phyloP scores from a whole-genome alignment of 2,888 invertebrate species.

The Hydroisotoma schaefferi region DNA sequence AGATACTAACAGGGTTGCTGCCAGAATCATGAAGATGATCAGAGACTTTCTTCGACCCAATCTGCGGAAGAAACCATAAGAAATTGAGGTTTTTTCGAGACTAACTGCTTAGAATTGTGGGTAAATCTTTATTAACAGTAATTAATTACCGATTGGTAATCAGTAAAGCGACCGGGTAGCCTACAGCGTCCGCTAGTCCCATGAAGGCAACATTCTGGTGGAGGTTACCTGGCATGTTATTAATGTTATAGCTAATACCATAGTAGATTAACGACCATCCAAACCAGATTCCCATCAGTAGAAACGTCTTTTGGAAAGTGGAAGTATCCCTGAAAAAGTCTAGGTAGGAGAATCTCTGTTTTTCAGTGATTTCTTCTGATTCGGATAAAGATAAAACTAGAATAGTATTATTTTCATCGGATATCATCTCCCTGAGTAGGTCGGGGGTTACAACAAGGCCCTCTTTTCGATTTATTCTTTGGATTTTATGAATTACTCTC shows the following conservation, averaged over 20 bases:
- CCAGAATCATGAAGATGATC: conserved; percentile 33
- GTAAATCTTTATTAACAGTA: not conserved
- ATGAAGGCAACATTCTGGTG: conserved; percentile 31
- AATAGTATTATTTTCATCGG: not conserved
- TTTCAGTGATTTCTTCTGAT: too few species aligned
- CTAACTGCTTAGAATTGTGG: too few species aligned
- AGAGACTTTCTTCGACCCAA: conserved; percentile 37
- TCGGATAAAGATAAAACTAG: not conserved
- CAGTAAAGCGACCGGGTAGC: conserved; percentile 32
- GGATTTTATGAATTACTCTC: conserved; percentile 13
- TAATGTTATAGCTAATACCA: conserved; percentile 41
- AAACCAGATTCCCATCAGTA: conserved; percentile 40
- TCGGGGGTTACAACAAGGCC: not conserved
- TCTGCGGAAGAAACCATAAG: conserved; percentile 17
- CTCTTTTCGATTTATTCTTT: conserved; percentile 7
- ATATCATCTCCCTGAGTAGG: conserved; percentile 14
- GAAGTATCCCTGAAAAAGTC: conserved; percentile 26
- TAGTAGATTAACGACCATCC: conserved; percentile 36
- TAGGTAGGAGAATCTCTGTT: conserved; percentile 24
- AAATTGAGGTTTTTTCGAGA: too few species aligned
- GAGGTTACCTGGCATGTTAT: conserved; percentile 31
- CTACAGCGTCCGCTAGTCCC: conserved; percentile 35
- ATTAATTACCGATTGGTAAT: conserved; percentile 28
- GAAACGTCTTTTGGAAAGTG: conserved; percentile 28
- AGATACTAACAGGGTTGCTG: conserved; percentile 24